Conservation (phyloP, 2,888 invertebrate species). For the Tridacna crocea region DNA sequence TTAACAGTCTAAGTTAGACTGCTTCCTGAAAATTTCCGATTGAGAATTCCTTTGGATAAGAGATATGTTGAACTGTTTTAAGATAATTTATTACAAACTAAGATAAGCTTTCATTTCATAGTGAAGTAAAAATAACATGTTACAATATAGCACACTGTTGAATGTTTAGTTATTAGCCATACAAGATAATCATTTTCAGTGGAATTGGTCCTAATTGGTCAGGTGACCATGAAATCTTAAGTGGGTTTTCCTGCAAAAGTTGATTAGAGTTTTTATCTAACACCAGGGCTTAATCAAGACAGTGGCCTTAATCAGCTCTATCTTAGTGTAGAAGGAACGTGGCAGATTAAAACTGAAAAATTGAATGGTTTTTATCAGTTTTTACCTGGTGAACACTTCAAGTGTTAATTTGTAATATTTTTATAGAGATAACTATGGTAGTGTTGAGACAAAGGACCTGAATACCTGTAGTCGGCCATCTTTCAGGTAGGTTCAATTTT, state of each 20-base stretch:
- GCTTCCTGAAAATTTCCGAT: no score
- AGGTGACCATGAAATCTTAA: constrained; percentile 53
- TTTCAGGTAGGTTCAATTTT: constrained; percentile 15
- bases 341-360: constrained; percentile 58
- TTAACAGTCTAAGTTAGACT: no score
- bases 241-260: constrained; percentile 50
- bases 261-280: constrained; percentile 63
- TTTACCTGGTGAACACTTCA: constrained; percentile 63
- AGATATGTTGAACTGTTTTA: no score
- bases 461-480: constrained; percentile 18
- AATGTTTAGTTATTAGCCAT: no score
- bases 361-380: constrained; percentile 65
- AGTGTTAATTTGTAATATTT: constrained; percentile 68
- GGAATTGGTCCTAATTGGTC: constrained; percentile 37
- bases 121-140: no score
- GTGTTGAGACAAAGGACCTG: constrained; percentile 35
- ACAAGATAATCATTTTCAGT: no score
- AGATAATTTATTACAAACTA: no score
- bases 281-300: constrained; percentile 56
- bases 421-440: constrained; percentile 47
- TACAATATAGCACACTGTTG: no score
- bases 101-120: no score
- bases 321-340: constrained; percentile 63
- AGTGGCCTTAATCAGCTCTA: constrained; percentile 58
- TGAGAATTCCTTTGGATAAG: no score